phyloP scores from a whole-genome alignment of 1,140 invertebrate species.

The Aphidius ervi region DNA sequence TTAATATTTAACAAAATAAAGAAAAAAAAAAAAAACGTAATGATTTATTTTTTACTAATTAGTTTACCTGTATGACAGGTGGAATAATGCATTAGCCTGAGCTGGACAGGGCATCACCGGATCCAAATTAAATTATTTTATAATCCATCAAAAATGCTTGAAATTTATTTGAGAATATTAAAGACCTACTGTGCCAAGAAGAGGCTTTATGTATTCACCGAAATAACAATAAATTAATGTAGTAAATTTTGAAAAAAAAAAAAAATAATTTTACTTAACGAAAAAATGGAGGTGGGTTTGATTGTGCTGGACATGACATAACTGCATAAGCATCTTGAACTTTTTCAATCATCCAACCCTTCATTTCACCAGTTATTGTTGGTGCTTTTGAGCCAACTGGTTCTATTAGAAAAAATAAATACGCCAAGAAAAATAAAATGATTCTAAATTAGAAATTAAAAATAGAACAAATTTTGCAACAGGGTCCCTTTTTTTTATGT shows the following conservation, averaged over 20 bases:
- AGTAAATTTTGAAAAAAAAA: background rate
- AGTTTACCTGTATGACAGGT: no score
- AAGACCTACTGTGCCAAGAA: no score
- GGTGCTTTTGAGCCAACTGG: conserved; percentile 57
- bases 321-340: conserved; percentile 31
- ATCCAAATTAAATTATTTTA: conserved; percentile 34
- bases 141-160: no score
- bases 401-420: conserved; percentile 39
- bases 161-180: no score
- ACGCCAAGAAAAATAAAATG: background rate
- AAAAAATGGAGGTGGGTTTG: conserved; percentile 47
- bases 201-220: background rate
- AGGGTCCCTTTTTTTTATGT: background rate
- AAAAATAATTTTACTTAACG: conserved; percentile 35
- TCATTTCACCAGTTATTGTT: conserved; percentile 50
- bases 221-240: no score
- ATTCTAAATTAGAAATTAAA: conserved; percentile 1
- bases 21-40: no score
- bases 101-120: conserved; percentile 61
- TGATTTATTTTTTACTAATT: no score
- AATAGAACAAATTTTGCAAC: background rate
- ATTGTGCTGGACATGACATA: conserved; percentile 45
- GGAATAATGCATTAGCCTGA: conserved; percentile 53
- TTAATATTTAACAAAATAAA: conserved; percentile 9
- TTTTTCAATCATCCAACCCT: conserved; percentile 46